These are phyloP conservation scores for Scarus forsteni DNA, from an alignment of 2,797 vertebrate genomes.

Conservation along the genomic window DNA sequence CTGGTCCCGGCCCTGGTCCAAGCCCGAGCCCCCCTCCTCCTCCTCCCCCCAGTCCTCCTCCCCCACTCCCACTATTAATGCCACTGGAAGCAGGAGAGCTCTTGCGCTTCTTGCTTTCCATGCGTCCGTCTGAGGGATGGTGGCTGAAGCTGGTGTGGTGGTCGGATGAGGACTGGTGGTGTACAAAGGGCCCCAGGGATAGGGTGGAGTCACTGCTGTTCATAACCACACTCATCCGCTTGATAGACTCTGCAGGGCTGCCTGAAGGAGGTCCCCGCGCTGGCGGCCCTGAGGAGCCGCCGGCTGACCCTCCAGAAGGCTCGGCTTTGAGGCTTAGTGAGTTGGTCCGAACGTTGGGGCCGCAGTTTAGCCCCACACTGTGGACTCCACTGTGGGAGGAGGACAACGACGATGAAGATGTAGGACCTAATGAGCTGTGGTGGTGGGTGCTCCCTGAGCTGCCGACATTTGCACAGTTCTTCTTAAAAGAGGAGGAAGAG, in stretches of 20 bases:
- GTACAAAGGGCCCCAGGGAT: conserved; percentile 95
- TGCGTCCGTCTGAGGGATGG: conserved; percentile 90
- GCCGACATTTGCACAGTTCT: conserved; percentile 92
- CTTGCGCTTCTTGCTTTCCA: conserved; percentile 96
- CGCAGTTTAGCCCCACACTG: conserved; percentile 90
- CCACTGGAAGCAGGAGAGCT: conserved; percentile 88
- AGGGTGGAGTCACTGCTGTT: conserved; percentile 98
- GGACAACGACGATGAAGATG: conserved; percentile 84
- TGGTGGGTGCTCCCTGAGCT: conserved; percentile 92
- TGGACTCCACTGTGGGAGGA: conserved; percentile 89
- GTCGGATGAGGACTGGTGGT: conserved; percentile 84
- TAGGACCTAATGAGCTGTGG: conserved; percentile 85
- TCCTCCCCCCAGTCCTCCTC: conserved; percentile 67
- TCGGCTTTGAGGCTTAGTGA: conserved; percentile 92
- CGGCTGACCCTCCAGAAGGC: conserved; percentile 84
- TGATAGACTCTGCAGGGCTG: conserved; percentile 96
- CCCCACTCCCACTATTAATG: conserved; percentile 71
- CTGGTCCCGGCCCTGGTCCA: conserved; percentile 58
- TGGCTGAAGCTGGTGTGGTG: conserved; percentile 89
- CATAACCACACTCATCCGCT: conserved; percentile 99
- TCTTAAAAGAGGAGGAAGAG: conserved; percentile 90
- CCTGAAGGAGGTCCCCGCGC: conserved; percentile 90
- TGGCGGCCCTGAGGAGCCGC: conserved; percentile 89
- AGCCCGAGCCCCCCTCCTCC: conserved; percentile 44
- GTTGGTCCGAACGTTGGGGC: conserved; percentile 89